Conservation (phyloP, 2,797 vertebrate species). For the Tachyglossus aculeatus region DNA sequence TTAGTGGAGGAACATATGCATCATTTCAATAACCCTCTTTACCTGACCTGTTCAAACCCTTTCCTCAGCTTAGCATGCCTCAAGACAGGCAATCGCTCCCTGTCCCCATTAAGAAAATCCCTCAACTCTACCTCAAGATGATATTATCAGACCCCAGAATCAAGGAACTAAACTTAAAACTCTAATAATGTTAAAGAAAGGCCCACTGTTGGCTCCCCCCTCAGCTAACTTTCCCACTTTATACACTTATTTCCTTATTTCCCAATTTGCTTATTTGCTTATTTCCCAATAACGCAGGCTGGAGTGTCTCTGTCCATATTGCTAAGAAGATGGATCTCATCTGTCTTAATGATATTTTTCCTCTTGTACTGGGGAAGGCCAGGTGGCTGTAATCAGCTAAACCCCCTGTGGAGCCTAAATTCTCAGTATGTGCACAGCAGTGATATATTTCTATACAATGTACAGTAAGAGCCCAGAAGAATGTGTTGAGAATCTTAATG, state of each 20-base stretch:
- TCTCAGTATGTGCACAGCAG: neutral
- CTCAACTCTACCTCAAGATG: too few species aligned
- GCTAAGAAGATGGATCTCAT: neutral
- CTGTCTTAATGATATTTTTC: neutral
- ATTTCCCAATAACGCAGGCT: neutral
- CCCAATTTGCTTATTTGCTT: neutral
- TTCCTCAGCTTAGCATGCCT: too few species aligned
- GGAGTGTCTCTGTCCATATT: neutral
- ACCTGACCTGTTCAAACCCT: too few species aligned
- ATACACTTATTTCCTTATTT: neutral
- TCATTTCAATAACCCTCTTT: too few species aligned
- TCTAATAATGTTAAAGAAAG: too few species aligned
- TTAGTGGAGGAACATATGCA: too few species aligned
- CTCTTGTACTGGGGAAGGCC: neutral
- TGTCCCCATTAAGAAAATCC: too few species aligned
- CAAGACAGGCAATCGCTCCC: too few species aligned
- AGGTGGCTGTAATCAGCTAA: neutral
- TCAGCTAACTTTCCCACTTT: too few species aligned
- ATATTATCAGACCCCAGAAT: too few species aligned
- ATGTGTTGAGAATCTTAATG: neutral
- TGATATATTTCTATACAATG: neutral
- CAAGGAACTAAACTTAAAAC: too few species aligned
- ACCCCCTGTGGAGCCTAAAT: rapidly evolving
- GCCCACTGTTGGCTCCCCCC: too few species aligned
- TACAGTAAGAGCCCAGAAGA: neutral